These are phyloP conservation scores for Riparia riparia DNA, from an alignment of 2,113 vertebrate species.

Conservation along the genomic window DNA sequence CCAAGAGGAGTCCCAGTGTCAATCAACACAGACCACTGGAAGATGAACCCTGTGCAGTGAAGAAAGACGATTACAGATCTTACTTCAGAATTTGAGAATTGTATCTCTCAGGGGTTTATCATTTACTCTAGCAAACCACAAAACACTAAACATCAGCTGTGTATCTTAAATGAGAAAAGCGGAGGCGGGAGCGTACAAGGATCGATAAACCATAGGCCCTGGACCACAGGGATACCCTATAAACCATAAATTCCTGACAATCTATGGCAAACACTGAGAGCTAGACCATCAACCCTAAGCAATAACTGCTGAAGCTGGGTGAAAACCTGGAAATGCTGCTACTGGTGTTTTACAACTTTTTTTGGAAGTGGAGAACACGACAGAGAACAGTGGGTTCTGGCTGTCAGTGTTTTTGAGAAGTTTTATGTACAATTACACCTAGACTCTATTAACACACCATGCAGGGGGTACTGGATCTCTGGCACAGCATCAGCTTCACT, in stretches of 20 bases:
- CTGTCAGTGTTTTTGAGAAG: neutral
- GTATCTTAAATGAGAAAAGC: neutral
- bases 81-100: neutral
- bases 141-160: neutral
- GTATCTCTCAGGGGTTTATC: neutral
- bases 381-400: neutral
- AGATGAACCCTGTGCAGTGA: neutral
- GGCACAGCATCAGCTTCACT: neutral
- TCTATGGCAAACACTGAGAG: neutral
- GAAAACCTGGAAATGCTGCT: neutral
- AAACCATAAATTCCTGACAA: neutral
- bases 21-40: neutral
- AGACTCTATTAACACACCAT: rapidly evolving
- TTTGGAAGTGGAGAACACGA: rapidly evolving
- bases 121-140: neutral
- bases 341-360: neutral
- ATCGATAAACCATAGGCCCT: neutral
- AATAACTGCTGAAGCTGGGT: neutral
- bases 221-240: neutral
- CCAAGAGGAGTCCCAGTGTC: neutral
- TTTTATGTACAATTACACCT: neutral
- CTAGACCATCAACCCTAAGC: neutral
- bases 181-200: neutral
- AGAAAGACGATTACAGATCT: neutral
- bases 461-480: rapidly evolving